A percentile compares a stretch with the other conserved stretches of the same genome.
Conservation (phyloP, 2,113 vertebrate genomes). For the Brienomyrus brachyistius region DNA sequence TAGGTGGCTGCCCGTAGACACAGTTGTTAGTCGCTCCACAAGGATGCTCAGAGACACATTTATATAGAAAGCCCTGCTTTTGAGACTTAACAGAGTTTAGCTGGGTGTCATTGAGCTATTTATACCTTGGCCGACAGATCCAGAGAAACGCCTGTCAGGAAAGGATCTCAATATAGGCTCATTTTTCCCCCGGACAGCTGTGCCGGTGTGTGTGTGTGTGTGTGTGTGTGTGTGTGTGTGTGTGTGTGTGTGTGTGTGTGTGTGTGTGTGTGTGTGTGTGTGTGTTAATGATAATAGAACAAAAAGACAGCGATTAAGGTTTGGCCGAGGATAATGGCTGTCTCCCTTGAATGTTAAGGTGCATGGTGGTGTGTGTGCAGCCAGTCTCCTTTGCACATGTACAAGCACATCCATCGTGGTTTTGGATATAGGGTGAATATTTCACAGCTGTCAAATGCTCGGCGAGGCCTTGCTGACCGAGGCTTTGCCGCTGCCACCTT, state of each 20-base stretch:
- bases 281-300: neutral
- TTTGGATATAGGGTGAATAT: neutral
- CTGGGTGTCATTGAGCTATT: constrained; percentile 14
- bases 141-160: neutral
- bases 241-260: neutral
- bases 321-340: neutral
- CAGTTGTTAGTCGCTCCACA: neutral
- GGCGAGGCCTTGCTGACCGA: neutral
- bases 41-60: constrained; percentile 5
- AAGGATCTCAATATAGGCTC: neutral
- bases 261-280: neutral
- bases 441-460: neutral
- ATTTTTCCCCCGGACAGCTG: neutral
- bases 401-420: neutral
- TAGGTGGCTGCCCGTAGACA: neutral
- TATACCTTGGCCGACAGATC: neutral
- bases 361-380: neutral
- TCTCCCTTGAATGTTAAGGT: neutral
- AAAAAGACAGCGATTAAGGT: neutral
- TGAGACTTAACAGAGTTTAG: constrained; percentile 17
- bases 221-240: neutral
- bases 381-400: neutral
- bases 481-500: neutral
- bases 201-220: neutral
- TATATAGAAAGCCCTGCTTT: constrained; percentile 16